Conservation (phyloP, 2,888 invertebrate genomes). For the Mesorhabditis belari region DNA sequence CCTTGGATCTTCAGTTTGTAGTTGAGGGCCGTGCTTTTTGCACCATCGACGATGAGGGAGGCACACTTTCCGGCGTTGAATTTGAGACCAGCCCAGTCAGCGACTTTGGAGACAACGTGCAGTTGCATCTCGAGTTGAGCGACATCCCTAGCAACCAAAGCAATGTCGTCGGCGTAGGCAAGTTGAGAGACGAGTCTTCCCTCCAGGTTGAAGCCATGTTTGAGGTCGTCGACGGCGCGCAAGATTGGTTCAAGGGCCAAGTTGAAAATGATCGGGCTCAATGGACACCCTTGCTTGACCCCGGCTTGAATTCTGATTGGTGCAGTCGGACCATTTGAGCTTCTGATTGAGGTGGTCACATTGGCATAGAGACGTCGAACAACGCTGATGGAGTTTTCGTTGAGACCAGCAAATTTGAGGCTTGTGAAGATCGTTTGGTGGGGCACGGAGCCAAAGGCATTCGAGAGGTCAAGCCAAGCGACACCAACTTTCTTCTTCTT, state of each 20-base stretch:
- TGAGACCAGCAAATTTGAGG: too few relatives aligned
- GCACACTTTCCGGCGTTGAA: constrained; percentile 12
- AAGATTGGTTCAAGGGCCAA: constrained; percentile 45
- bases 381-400: too few relatives aligned
- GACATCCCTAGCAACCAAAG: not conserved
- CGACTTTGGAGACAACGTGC: not conserved
- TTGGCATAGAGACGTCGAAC: too few relatives aligned
- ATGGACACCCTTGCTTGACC: too few relatives aligned
- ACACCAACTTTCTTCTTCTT: constrained; percentile 29
- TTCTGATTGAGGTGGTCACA: too few relatives aligned
- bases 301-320: constrained; percentile 20
- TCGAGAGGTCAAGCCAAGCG: constrained; percentile 54
- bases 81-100: constrained; percentile 6
- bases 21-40: too few relatives aligned
- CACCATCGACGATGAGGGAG: too few relatives aligned
- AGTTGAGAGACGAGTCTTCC: too few relatives aligned
- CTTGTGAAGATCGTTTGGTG: too few relatives aligned
- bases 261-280: constrained; percentile 53
- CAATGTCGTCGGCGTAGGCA: constrained; percentile 11
- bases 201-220: too few relatives aligned
- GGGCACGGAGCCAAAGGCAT: constrained; percentile 54
- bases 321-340: constrained; percentile 6
- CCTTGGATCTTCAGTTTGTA: constrained; percentile 1
- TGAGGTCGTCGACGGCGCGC: not conserved
- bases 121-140: constrained; percentile 1